Conservation (phyloP, 2,113 vertebrate species). For the Thamnophis sirtalis region DNA sequence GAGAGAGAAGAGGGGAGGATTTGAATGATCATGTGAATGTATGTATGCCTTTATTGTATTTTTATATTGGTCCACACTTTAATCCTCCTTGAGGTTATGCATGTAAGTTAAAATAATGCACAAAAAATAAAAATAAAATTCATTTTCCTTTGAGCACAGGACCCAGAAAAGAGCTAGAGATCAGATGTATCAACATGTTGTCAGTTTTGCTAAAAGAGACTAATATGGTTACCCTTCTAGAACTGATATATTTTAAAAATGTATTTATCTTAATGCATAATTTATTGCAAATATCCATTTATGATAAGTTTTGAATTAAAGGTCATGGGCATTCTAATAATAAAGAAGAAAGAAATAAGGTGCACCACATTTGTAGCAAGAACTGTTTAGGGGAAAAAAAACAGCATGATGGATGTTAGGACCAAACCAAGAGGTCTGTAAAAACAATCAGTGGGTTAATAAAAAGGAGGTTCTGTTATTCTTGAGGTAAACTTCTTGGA, state of each 20-base stretch:
- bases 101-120: background rate
- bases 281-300: background rate
- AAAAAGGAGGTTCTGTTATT: background rate
- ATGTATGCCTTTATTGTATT: background rate
- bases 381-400: background rate
- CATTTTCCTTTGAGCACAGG: background rate
- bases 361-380: background rate
- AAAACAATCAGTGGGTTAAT: background rate
- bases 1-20: background rate
- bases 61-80: background rate
- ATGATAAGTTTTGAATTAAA: background rate
- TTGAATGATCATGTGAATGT: background rate
- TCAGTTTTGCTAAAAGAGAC: background rate
- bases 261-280: background rate
- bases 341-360: background rate
- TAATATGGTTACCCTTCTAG: background rate
- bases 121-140: background rate
- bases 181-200: background rate
- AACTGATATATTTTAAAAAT: background rate
- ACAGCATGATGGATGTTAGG: background rate
- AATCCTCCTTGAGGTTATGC: background rate
- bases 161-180: background rate
- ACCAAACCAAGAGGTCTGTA: background rate
- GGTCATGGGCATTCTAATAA: background rate
- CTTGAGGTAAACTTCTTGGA: conserved; percentile 36